phyloP scores from a whole-genome alignment of 2,888 invertebrate species.

The Oxystoma pomonae region DNA sequence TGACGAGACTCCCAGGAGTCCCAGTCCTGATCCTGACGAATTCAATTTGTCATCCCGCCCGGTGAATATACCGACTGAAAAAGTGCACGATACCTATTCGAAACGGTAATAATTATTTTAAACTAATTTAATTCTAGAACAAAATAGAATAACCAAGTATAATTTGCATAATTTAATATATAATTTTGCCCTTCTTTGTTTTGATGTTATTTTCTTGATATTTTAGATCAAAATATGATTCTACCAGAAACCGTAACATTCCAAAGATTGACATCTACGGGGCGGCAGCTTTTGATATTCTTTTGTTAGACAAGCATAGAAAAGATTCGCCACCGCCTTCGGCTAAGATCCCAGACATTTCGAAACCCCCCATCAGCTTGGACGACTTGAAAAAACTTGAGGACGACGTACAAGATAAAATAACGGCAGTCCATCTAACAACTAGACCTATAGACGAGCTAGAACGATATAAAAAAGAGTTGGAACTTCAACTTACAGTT shows the following conservation, averaged over 20 bases:
- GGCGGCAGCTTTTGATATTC: constrained; percentile 16
- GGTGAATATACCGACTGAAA: constrained; percentile 47
- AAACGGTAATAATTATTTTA: too few species aligned
- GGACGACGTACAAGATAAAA: constrained; percentile 33
- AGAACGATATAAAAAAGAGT: constrained; percentile 49
- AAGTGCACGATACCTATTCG: constrained; percentile 24
- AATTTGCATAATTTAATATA: too few species aligned
- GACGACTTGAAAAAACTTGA: constrained; percentile 40
- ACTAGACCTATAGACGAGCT: constrained; percentile 52
- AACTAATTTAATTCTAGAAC: too few species aligned
- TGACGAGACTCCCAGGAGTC: constrained; percentile 46
- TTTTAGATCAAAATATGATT: constrained; percentile 19
- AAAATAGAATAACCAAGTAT: too few species aligned
- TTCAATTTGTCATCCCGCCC: constrained; percentile 38
- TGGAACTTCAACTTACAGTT: constrained; percentile 48
- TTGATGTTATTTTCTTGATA: neutral
- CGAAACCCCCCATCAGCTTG: constrained; percentile 42
- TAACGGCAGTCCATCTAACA: constrained; percentile 15
- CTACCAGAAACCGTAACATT: constrained; percentile 21
- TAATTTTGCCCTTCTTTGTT: too few species aligned
- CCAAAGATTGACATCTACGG: constrained; percentile 39
- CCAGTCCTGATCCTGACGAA: constrained; percentile 46
- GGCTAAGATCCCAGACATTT: constrained; percentile 33
- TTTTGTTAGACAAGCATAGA: neutral
- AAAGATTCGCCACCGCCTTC: neutral